Conservation (phyloP, 2,888 invertebrate species). For the Lepidocyrtinus sp. region DNA sequence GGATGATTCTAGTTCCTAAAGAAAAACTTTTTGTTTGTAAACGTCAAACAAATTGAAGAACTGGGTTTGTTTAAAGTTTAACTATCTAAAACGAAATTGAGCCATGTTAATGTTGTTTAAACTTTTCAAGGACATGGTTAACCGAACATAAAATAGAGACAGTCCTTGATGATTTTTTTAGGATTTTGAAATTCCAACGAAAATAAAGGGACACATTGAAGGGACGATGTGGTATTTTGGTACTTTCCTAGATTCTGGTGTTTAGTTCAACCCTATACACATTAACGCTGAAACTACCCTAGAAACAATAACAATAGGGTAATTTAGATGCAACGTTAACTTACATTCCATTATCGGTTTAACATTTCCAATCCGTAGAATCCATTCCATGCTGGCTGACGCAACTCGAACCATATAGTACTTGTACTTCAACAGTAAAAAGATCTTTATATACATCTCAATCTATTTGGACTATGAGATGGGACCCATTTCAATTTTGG, state of each 20-base stretch:
- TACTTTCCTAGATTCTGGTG: not conserved
- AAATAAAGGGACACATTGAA: not conserved
- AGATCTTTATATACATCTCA: not conserved
- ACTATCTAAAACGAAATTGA: not conserved
- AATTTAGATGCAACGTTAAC: not conserved
- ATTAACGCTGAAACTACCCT: not conserved
- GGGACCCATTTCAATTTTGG: not conserved
- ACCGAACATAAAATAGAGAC: not conserved
- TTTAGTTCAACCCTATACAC: not conserved
- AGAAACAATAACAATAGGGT: not conserved
- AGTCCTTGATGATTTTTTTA: not conserved
- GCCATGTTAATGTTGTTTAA: not conserved
- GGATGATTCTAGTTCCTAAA: too few relatives aligned
- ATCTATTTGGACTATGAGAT: not conserved
- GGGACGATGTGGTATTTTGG: not conserved
- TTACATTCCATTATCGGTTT: not conserved
- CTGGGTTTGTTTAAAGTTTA: not conserved
- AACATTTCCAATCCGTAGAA: not conserved
- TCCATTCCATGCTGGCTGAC: not conserved
- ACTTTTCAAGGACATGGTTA: not conserved
- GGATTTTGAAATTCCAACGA: not conserved
- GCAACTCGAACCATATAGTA: conserved; percentile 3
- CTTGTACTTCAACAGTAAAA: conserved; percentile 9
- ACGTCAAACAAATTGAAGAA: not conserved
- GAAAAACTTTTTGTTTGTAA: not conserved